phyloP scores from a whole-genome alignment of 53 echinoderm and acorn worm genomes.

The Apostichopus leukothele region DNA sequence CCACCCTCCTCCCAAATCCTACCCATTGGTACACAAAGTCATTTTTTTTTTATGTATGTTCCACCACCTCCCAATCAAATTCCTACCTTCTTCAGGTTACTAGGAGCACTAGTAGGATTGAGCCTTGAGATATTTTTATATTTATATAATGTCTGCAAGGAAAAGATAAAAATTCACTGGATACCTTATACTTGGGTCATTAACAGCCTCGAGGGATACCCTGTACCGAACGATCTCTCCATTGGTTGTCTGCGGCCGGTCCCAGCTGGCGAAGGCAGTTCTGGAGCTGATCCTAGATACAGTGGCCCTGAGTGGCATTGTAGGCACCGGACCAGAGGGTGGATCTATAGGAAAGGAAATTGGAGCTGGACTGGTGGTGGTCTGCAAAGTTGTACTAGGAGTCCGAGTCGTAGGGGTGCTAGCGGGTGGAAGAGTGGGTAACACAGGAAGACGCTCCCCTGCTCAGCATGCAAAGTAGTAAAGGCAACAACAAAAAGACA shows the following conservation, averaged over 20 bases:
- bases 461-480: slow-evolving; percentile 22
- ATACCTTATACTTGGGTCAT: slow-evolving; percentile 12
- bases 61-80: too few relatives aligned
- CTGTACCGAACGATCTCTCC: slow-evolving; percentile 60
- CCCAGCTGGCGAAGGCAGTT: slow-evolving; percentile 58
- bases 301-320: slow-evolving; percentile 49
- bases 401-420: slow-evolving; percentile 33
- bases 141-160: too few relatives aligned
- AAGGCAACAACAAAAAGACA: slow-evolving; percentile 1
- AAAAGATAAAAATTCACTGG: too few relatives aligned
- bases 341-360: slow-evolving; percentile 39
- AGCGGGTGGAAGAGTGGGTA: slow-evolving; percentile 29
- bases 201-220: slow-evolving; percentile 40
- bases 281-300: slow-evolving; percentile 55
- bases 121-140: too few relatives aligned
- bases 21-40: too few relatives aligned
- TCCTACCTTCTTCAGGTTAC: too few relatives aligned
- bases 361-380: slow-evolving; percentile 53
- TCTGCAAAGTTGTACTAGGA: slow-evolving; percentile 41
- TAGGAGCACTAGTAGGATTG: too few relatives aligned
- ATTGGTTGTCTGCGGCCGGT: slow-evolving; percentile 47
- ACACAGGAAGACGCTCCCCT: slow-evolving; percentile 61
- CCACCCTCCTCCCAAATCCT: too few relatives aligned
- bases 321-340: slow-evolving; percentile 60
- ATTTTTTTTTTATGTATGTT: too few relatives aligned